These are phyloP conservation scores for Rhopalosiphum maidis DNA, from an alignment of 1,140 invertebrate genomes.

Conservation along the genomic window DNA sequence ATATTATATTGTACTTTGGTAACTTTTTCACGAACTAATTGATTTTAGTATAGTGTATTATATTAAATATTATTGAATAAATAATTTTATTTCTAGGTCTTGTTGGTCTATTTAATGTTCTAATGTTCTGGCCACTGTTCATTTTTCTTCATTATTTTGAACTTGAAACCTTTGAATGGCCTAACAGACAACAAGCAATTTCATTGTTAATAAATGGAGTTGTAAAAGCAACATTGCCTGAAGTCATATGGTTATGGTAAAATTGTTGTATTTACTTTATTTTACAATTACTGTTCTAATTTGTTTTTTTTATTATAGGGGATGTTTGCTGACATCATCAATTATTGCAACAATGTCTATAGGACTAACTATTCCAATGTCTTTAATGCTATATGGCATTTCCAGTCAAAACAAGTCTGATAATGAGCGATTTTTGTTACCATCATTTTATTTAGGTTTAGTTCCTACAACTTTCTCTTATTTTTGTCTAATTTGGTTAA, in stretches of 20 bases:
- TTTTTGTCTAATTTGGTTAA: conserved; percentile 51
- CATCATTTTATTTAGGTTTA: conserved; percentile 56
- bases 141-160: conserved; percentile 80
- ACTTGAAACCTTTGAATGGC: conserved; percentile 82
- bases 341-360: conserved; percentile 56
- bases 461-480: conserved; percentile 47
- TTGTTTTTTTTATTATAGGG: conserved; percentile 23
- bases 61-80: neutral
- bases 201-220: conserved; percentile 83
- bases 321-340: conserved; percentile 53
- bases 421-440: conserved; percentile 31
- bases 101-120: conserved; percentile 83
- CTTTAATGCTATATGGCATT: conserved; percentile 9
- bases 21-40: conserved; percentile 59
- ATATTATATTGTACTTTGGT: conserved; percentile 92
- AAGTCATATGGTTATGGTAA: conserved; percentile 89
- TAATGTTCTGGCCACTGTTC: conserved; percentile 86
- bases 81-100: conserved; percentile 71
- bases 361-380: conserved; percentile 49
- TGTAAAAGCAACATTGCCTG: conserved; percentile 85
- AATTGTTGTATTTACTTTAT: conserved; percentile 55
- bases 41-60: neutral
- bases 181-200: conserved; percentile 78
- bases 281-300: neutral
- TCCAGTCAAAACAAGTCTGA: conserved; percentile 53